Evolutionary conservation across 1,140 invertebrate genomes (phyloP).

Genomic region (silkworm (Bombyx mori)): ASM3026992v2 NC_085112.1:9331001-9331500

Average conservation of each 20-base stretch:
- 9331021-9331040: no score
- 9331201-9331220: slow-evolving; percentile 53
- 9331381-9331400: no score
- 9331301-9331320: neutral
- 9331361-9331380: no score
- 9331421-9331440: no score
- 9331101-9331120: slow-evolving; percentile 12
- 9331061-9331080: no score
- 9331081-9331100: neutral
- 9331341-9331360: slow-evolving; percentile 16
- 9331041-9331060: no score
- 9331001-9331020: no score
- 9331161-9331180: slow-evolving; percentile 57
- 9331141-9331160: slow-evolving; percentile 31
- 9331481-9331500: no score
- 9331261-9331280: slow-evolving; percentile 16
- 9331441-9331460: no score
- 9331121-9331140: slow-evolving; percentile 24
- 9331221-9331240: slow-evolving; percentile 60
- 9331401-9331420: no score
- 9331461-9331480: no score
- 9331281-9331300: neutral
- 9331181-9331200: slow-evolving; percentile 31
- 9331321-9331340: slow-evolving; percentile 9
- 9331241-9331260: slow-evolving; percentile 52